These are phyloP conservation scores for Pterocles gutturalis DNA, from an alignment of 2,113 vertebrate genomes.

Conservation along the genomic window DNA sequence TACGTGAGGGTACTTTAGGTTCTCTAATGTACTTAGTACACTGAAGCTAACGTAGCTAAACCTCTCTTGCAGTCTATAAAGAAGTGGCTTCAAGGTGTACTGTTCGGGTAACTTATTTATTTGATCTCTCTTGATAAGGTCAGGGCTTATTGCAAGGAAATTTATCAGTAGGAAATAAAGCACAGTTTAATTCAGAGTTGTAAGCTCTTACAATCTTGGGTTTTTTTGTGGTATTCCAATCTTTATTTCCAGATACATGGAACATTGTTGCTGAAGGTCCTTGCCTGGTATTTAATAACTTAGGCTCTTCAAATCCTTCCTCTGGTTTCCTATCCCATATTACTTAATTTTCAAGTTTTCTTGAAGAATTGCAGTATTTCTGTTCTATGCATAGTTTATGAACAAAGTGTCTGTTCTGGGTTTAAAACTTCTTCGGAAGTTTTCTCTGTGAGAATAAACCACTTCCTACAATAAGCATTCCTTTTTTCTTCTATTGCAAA, in stretches of 20 bases:
- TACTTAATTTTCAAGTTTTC: neutral
- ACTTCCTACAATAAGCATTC: neutral
- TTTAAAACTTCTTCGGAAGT: neutral
- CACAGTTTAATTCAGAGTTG: neutral
- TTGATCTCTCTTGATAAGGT: neutral
- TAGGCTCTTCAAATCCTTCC: neutral
- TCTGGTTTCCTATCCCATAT: neutral
- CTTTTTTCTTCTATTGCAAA: neutral
- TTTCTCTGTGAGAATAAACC: neutral
- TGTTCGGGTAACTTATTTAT: neutral
- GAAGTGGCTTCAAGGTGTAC: neutral
- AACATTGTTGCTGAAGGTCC: neutral
- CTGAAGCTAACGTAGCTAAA: neutral
- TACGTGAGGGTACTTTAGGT: neutral
- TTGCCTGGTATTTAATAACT: neutral
- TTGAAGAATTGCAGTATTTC: neutral
- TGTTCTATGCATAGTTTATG: neutral
- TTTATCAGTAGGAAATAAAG: neutral
- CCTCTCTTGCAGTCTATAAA: neutral
- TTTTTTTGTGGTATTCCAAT: neutral
- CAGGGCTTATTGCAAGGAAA: neutral
- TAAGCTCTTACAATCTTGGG: neutral
- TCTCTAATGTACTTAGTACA: neutral
- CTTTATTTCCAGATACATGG: neutral
- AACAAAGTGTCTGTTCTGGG: neutral